Conservation (phyloP, 2,797 vertebrate species). For the Carduelis carduelis region DNA sequence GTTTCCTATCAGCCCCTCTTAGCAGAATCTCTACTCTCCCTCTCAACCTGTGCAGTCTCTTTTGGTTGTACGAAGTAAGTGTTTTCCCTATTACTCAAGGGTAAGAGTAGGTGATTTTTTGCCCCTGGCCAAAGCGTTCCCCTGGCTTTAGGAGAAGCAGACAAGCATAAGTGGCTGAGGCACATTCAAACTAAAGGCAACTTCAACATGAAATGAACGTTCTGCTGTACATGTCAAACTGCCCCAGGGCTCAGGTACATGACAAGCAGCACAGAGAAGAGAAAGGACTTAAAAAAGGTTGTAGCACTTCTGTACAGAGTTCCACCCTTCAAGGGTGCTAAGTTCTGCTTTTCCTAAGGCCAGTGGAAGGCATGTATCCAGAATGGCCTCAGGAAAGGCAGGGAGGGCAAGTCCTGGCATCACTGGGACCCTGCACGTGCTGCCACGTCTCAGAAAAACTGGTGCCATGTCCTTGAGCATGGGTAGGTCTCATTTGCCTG, state of each 20-base stretch:
- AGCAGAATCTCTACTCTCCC: background rate
- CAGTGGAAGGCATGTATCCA: background rate
- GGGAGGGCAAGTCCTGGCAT: background rate
- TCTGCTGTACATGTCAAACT: background rate
- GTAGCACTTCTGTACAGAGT: background rate
- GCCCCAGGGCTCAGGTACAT: background rate
- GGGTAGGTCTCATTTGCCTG: background rate
- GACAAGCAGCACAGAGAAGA: background rate
- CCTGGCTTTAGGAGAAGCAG: background rate
- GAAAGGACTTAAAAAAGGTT: background rate
- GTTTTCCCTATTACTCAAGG: background rate
- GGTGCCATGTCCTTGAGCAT: rapidly evolving
- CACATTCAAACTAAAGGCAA: background rate
- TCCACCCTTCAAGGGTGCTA: background rate
- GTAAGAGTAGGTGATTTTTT: background rate
- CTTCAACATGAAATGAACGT: background rate
- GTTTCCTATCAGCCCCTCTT: background rate
- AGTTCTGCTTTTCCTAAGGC: background rate
- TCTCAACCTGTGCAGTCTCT: background rate
- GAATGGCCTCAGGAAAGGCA: background rate
- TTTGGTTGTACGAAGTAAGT: background rate
- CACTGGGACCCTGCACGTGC: rapidly evolving
- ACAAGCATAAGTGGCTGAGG: background rate
- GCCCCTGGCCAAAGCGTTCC: background rate
- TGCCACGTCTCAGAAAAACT: background rate